Evolutionary conservation across 2,113 vertebrate species (phyloP), one percentile per base, ranked within the genome.

Genomic region (Tragelaphus scriptus): DNA sequence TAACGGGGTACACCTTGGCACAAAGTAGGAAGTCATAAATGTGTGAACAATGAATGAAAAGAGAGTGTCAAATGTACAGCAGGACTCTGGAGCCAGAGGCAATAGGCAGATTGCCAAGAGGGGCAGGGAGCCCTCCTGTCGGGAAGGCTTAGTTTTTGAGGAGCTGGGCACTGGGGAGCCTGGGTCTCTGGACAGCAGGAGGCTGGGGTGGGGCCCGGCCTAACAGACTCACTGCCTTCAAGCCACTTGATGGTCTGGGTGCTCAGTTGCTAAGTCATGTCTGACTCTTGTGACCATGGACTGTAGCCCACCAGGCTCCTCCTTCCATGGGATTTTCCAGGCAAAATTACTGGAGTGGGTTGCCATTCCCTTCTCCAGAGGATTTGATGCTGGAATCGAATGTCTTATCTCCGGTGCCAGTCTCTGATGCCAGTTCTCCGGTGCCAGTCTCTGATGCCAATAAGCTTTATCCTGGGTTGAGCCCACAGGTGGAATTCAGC

Each of bases 21-120:
- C 36, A 47, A 77, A 85, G 71, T 5, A 90, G 95, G 10, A 59
- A 44, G n/a, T 85, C 59, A 85, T 51, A 51, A 51, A 63, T 47
- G 36, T 19, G 47, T 86, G 47, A 86, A 13, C 53, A 96, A 47
- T 89, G 93, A 89, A 88, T 2, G 3, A 93, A 80, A 94, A 91
- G 53, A 77, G n/a, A 61, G 14, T 91, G 36, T 47, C 68, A 84
- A 28, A 30, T 15, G 0, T 32, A 7, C 7, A 36, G 51, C 59
- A 89, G 11, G 16, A 49, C 30, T 91, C 40, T 80, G 28, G 51
- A 26, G 68, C 19, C 65, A 82, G 68, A 85, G 28, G 28, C 36
- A 19, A 21, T 4, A 85, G 32, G 55, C 44, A 84, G 86, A 90
- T 85, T 16, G 30, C 30, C 51, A 59, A 56, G n/a, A 5, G 59